Percentiles rank a stretch among this genome's conserved stretches.
Evolutionary conservation across 2,113 vertebrate species (phyloP).

Genomic region (Kryptolebias marmoratus): DNA sequence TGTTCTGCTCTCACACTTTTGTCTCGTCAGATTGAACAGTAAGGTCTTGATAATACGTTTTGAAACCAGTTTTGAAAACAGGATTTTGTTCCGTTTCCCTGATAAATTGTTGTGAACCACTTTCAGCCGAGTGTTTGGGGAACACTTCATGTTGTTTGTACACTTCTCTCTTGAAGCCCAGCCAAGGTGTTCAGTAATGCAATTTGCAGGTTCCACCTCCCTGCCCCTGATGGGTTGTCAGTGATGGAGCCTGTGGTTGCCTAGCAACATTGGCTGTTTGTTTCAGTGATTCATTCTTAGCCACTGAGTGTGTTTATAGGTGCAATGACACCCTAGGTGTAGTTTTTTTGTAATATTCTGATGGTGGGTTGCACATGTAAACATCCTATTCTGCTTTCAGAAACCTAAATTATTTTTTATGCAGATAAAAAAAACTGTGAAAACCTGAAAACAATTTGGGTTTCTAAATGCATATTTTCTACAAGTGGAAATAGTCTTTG

Average conservation of each 20-base stretch:
- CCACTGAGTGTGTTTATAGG: constrained; percentile 8
- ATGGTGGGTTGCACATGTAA: too few relatives aligned
- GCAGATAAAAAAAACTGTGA: background rate
- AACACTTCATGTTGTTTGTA: constrained; percentile 40
- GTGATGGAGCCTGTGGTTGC: constrained; percentile 40
- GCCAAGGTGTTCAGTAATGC: constrained; percentile 60
- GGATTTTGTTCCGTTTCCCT: constrained; percentile 8
- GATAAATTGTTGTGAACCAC: background rate
- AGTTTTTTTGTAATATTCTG: background rate
- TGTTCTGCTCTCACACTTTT: background rate
- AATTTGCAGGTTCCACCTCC: constrained; percentile 62
- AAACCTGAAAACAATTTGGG: background rate
- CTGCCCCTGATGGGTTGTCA: constrained; percentile 19
- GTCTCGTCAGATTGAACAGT: background rate
- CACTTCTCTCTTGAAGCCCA: constrained; percentile 52
- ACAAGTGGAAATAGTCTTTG: background rate
- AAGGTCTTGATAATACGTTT: too few relatives aligned
- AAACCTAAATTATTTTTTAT: too few relatives aligned
- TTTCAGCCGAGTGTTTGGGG: constrained; percentile 13
- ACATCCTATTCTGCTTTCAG: too few relatives aligned
- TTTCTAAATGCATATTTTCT: background rate
- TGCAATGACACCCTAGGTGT: background rate
- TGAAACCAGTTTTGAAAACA: too few relatives aligned
- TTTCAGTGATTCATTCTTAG: constrained; percentile 28
- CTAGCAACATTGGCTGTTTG: constrained; percentile 55